Evolutionary conservation across 2,797 vertebrate genomes (phyloP).

Genomic region (Lepilemur ruficaudatus): DNA sequence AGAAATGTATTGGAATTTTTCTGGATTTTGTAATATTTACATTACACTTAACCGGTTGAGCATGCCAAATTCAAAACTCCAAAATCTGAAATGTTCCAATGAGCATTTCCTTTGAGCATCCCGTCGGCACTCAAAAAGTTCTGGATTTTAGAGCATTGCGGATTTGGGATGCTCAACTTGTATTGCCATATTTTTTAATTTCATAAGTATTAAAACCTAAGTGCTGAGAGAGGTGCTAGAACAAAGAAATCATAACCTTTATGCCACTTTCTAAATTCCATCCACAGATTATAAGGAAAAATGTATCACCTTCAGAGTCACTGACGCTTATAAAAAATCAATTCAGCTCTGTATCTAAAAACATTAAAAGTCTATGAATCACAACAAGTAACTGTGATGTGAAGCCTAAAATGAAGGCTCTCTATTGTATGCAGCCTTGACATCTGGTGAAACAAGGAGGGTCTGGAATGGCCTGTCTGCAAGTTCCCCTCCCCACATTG

Average conservation of each 20-base stretch:
- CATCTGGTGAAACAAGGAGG: background rate
- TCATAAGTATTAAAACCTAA: background rate
- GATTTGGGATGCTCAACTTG: background rate
- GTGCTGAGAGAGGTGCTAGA: background rate
- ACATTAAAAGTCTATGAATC: background rate
- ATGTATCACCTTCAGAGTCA: background rate
- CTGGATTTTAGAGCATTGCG: background rate
- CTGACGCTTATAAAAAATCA: background rate
- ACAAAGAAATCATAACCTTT: background rate
- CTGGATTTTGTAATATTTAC: background rate
- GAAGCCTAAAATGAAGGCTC: background rate
- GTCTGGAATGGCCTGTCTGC: background rate
- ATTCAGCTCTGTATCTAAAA: background rate
- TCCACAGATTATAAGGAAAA: background rate
- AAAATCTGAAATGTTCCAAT: background rate
- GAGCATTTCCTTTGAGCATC: background rate
- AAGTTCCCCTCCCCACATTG: background rate
- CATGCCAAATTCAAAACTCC: background rate
- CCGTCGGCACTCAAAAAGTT: background rate
- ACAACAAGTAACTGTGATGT: background rate
- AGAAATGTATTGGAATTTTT: background rate
- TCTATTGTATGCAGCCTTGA: background rate
- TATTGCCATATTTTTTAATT: background rate
- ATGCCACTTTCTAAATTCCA: constrained; percentile 1
- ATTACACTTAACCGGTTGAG: background rate